These are phyloP conservation scores for Bettongia penicillata DNA, from an alignment of 2,113 vertebrate species.

Conservation along the genomic window DNA sequence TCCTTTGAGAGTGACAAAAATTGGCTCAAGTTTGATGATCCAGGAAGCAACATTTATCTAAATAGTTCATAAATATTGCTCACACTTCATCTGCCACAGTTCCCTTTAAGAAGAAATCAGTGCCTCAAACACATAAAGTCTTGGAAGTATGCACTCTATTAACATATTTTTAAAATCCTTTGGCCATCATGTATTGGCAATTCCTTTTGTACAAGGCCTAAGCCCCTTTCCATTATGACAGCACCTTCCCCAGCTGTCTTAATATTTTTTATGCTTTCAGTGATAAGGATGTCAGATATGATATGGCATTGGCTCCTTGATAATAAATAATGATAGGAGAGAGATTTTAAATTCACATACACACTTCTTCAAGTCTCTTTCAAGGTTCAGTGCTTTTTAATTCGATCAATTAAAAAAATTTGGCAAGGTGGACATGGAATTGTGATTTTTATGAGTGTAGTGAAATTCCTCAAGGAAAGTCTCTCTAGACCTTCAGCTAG, in stretches of 20 bases:
- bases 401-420: background rate
- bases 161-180: slow-evolving; percentile 3
- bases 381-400: background rate
- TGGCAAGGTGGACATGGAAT: background rate
- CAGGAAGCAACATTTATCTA: slow-evolving; percentile 43
- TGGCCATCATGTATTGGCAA: slow-evolving; percentile 34
- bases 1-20: slow-evolving; percentile 2
- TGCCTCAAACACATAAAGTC: background rate
- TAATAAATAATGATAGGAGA: background rate
- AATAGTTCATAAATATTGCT: slow-evolving; percentile 29
- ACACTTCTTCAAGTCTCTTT: background rate
- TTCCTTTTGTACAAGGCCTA: slow-evolving; percentile 22
- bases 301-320: background rate
- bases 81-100: slow-evolving; percentile 28
- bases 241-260: background rate
- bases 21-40: background rate
- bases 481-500: background rate
- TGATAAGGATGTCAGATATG: background rate
- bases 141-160: background rate
- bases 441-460: no score
- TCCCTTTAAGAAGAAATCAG: slow-evolving; percentile 20
- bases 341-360: background rate
- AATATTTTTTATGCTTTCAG: background rate
- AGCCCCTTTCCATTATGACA: background rate
- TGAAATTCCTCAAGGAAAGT: background rate